Evolutionary conservation across 2,888 invertebrate species (phyloP).

Genomic region (Villa cingulata): DNA sequence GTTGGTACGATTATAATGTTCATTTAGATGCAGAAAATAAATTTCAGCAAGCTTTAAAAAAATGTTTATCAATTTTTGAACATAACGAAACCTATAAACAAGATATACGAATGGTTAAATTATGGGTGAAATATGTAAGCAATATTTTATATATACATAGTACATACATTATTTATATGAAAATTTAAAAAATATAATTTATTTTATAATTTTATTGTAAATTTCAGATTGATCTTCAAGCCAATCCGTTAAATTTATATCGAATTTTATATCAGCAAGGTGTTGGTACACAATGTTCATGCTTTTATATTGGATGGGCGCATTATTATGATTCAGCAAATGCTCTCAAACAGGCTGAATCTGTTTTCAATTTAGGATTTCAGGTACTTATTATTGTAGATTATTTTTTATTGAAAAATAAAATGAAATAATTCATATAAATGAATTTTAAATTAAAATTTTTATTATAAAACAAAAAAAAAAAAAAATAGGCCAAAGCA

Average conservation of each 20-base stretch:
- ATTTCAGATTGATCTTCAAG: constrained; percentile 60
- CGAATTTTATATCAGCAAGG: constrained; percentile 67
- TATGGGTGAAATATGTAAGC: constrained; percentile 89
- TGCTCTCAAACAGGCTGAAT: constrained; percentile 72
- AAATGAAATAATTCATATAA: background rate
- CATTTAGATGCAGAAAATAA: constrained; percentile 72
- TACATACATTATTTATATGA: background rate
- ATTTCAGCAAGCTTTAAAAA: constrained; percentile 73
- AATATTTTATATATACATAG: background rate
- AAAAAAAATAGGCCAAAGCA: constrained; percentile 60
- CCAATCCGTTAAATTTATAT: constrained; percentile 66
- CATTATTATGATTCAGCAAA: constrained; percentile 69
- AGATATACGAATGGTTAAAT: constrained; percentile 71
- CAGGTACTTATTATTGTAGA: constrained; percentile 26
- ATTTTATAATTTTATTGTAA: background rate
- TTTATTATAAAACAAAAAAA: background rate
- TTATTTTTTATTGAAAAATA: background rate
- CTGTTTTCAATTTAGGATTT: constrained; percentile 67
- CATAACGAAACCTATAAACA: constrained; percentile 69
- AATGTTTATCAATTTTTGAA: constrained; percentile 71
- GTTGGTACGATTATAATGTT: constrained; percentile 79
- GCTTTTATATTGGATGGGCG: constrained; percentile 83
- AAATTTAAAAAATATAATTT: background rate
- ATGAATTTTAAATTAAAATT: background rate
- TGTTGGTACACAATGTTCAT: constrained; percentile 67